Base-by-base conservation (phyloP, 1,140 invertebrate genomes). In the Telenomus remus region DNA sequence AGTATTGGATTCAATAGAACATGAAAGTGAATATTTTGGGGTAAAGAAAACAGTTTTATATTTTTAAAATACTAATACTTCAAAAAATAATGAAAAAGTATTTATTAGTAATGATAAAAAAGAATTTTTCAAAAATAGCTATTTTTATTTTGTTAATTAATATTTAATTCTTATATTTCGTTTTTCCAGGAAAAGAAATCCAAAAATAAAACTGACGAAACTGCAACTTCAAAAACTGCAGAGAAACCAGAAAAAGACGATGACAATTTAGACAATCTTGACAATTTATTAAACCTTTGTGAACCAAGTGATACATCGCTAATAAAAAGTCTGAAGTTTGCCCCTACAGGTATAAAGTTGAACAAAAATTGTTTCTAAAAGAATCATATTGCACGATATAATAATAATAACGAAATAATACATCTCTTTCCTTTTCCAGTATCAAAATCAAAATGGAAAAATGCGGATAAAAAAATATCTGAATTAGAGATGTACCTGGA, bases 401-500 rank as follows among this genome's bases (percentile, higher is more conserved):
- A n/a, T n/a, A n/a, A n/a, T n/a, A n/a, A n/a, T n/a, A n/a, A n/a
- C n/a, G n/a, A n/a, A n/a, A n/a, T n/a, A n/a, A n/a, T n/a, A n/a
- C n/a, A n/a, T n/a, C n/a, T n/a, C 8, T 10, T 16, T 54, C 7
- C 48, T 44, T 19, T 59, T 80, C 5, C 73, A 82, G 81, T 79
- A 56, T 33, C 55, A n/a, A 85, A 80, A 65, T 16, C 60, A 8
- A 73, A 71, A 48, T 49, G 27, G 46, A 51, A 69, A 16, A 50
- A 47, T 55, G 50, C 54, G 9, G 46, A 79, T 14, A 61, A 59
- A 8, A 85, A 86, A 54, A 78, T 85, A 53, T 76, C 81, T n/a
- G 85, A 85, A 57, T 59, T 88, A 12, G 86, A 87, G 49, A 86
- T 83, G 35, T 86, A 83, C 80, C 55, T 87, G 56, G 85, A 87